phyloP scores from a whole-genome alignment of 2,888 invertebrate species.

The Tortricodes alternella region DNA sequence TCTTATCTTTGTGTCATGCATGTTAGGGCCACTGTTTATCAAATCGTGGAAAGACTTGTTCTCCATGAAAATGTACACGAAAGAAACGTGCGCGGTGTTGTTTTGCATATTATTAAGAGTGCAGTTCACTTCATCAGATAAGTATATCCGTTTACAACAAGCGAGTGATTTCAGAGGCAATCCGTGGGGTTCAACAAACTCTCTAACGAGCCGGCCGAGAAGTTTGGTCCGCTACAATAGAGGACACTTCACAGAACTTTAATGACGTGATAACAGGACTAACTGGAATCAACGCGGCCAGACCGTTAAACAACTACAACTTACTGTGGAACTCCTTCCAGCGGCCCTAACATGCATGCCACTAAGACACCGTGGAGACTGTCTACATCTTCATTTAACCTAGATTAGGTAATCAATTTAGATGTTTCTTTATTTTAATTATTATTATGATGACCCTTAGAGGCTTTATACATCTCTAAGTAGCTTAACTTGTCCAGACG shows the following conservation, averaged over 20 bases:
- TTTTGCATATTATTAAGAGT: neutral
- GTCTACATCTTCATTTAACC: too few relatives aligned
- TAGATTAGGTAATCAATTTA: too few relatives aligned
- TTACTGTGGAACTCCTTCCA: neutral
- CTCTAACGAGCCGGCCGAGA: neutral
- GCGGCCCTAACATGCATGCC: too few relatives aligned
- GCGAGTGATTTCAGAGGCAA: neutral
- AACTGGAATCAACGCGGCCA: conserved; percentile 1
- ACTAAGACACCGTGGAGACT: too few relatives aligned
- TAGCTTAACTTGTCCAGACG: too few relatives aligned
- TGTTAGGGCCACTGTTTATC: conserved; percentile 2
- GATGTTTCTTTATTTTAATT: too few relatives aligned
- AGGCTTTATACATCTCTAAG: too few relatives aligned
- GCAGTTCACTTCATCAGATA: too few relatives aligned
- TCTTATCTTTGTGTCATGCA: too few relatives aligned
- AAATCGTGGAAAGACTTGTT: neutral
- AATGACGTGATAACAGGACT: conserved; percentile 16
- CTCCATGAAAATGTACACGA: conserved; percentile 1
- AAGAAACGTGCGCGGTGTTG: conserved; percentile 5
- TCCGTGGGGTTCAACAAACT: neutral
- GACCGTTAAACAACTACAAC: conserved; percentile 1
- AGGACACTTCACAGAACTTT: neutral
- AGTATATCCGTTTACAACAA: too few relatives aligned
- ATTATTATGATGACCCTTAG: too few relatives aligned
- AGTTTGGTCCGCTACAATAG: conserved; percentile 3